These are phyloP conservation scores for Dendrolimus pini DNA, from an alignment of 2,888 invertebrate genomes.

Conservation along the genomic window DNA sequence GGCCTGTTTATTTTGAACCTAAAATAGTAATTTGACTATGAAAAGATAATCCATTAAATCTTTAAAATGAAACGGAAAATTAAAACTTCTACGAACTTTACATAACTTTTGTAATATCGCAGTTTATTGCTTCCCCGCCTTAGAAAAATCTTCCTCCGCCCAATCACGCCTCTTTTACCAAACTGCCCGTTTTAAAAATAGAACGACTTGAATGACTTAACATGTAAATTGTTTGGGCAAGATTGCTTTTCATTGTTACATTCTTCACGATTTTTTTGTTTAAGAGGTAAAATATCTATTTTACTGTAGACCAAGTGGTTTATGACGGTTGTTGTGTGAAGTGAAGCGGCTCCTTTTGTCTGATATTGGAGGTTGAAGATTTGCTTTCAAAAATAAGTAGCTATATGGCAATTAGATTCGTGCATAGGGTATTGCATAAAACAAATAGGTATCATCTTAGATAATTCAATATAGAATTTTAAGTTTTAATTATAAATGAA, in stretches of 20 bases:
- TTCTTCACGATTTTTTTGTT: constrained; percentile 12
- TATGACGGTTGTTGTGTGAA: constrained; percentile 8
- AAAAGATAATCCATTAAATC: no score
- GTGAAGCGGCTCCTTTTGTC: background rate
- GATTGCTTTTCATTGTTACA: constrained; percentile 31
- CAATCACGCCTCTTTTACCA: constrained; percentile 10
- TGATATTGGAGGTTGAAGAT: no score
- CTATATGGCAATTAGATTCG: no score
- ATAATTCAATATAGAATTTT: no score
- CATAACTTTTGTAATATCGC: background rate
- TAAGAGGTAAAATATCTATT: background rate
- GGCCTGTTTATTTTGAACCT: no score
- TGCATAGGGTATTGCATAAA: no score
- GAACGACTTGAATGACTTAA: constrained; percentile 21
- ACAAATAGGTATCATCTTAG: no score
- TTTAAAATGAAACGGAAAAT: no score
- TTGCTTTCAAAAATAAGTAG: no score
- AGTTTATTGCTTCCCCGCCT: background rate
- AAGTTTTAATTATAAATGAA: no score
- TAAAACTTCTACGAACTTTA: background rate
- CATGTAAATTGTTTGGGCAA: constrained; percentile 54
- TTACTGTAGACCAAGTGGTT: constrained; percentile 4
- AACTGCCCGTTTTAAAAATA: constrained; percentile 7
- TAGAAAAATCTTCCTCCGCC: constrained; percentile 3
- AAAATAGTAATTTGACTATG: no score